These are phyloP conservation scores for Eumaeus atala DNA, from an alignment of 1,140 invertebrate species.

Conservation along the genomic window DNA sequence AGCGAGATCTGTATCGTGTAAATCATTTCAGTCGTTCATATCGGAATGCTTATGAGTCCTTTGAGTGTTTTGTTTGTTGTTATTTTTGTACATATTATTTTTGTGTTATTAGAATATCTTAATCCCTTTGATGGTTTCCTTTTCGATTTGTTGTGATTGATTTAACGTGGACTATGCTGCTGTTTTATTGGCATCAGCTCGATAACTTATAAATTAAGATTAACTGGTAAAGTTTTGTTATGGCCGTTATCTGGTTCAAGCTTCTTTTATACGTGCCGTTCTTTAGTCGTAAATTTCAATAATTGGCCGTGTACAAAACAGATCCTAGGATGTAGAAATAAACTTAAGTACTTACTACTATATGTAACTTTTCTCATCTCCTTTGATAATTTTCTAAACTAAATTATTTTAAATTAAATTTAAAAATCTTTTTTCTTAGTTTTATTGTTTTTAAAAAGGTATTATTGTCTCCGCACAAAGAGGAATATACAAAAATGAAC, in stretches of 20 bases:
- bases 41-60: conserved; percentile 41
- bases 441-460: no score
- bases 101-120: conserved; percentile 60
- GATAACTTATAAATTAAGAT: conserved; percentile 12
- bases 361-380: no score
- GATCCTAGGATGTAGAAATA: background rate
- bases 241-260: conserved; percentile 1
- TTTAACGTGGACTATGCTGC: conserved; percentile 16
- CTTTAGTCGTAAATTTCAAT: conserved; percentile 5
- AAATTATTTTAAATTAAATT: no score
- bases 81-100: conserved; percentile 53
- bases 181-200: conserved; percentile 9
- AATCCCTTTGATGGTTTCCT: conserved; percentile 64
- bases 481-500: no score
- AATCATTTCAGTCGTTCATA: conserved; percentile 52
- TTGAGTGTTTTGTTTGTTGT: conserved; percentile 53
- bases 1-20: conserved; percentile 31
- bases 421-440: no score
- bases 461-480: no score
- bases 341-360: background rate
- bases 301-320: background rate
- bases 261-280: conserved; percentile 25
- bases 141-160: conserved; percentile 40
- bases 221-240: conserved; percentile 10
- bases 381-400: no score